phyloP scores from a whole-genome alignment of 1,140 invertebrate species.

The Euwallacea similis region DNA sequence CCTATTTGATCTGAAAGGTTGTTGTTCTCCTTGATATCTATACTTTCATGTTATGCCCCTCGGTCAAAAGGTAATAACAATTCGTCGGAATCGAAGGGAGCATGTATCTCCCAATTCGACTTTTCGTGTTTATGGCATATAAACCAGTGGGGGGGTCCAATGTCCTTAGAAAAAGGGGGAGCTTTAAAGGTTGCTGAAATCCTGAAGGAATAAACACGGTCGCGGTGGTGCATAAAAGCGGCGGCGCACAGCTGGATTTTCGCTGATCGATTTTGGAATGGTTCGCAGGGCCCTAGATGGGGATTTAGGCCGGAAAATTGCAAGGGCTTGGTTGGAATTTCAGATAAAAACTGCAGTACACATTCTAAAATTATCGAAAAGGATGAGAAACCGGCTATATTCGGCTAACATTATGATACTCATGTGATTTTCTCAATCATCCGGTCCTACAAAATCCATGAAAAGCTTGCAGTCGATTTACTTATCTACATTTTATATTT shows the following conservation, averaged over 20 bases:
- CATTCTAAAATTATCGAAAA: neutral
- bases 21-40: no score
- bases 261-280: conserved; percentile 35
- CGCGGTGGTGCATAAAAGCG: conserved; percentile 24
- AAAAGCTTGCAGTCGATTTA: no score
- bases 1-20: no score
- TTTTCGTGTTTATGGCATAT: conserved; percentile 24
- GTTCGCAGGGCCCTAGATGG: conserved; percentile 20
- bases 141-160: conserved; percentile 9
- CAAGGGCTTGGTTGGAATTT: neutral
- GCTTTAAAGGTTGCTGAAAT: conserved; percentile 31
- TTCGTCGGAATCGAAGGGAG: neutral
- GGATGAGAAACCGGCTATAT: neutral
- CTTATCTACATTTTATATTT: no score
- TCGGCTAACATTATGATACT: neutral
- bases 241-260: conserved; percentile 33
- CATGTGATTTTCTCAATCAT: no score
- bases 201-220: conserved; percentile 35
- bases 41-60: no score
- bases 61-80: conserved; percentile 1
- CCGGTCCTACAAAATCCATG: no score
- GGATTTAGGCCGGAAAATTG: conserved; percentile 22
- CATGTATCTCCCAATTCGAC: conserved; percentile 3
- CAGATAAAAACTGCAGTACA: neutral
- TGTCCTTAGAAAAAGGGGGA: conserved; percentile 27